Conservation (phyloP, 2,797 vertebrate species). For the Spinus olivaceus region DNA sequence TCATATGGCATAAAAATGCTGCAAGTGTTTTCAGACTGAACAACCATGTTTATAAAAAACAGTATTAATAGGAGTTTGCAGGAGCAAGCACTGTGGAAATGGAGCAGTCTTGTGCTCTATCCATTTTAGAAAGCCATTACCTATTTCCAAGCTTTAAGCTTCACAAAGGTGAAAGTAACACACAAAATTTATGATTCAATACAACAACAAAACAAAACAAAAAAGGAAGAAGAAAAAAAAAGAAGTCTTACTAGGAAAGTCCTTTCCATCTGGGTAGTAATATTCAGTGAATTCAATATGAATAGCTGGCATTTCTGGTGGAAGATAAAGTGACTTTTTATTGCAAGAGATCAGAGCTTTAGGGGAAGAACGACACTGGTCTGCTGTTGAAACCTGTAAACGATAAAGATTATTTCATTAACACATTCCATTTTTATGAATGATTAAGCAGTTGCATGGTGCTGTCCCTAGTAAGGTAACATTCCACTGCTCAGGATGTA, state of each 20-base stretch:
- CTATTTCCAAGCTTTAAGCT: neutral
- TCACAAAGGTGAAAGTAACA: neutral
- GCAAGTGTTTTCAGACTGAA: neutral
- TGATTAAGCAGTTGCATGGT: neutral
- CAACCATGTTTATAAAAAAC: neutral
- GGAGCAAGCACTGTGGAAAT: neutral
- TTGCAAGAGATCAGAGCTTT: slow-evolving; percentile 98
- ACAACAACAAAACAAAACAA: too few species aligned
- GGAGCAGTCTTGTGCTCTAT: neutral
- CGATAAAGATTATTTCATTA: neutral
- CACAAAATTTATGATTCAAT: neutral
- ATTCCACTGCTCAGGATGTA: neutral
- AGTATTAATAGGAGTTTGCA: neutral
- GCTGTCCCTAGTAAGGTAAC: neutral
- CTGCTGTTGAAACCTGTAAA: slow-evolving; percentile 93
- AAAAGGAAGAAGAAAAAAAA: too few species aligned
- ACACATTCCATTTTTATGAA: neutral
- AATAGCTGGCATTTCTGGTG: slow-evolving; percentile 96
- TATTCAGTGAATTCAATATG: slow-evolving; percentile 98
- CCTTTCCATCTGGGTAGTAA: slow-evolving; percentile 96
- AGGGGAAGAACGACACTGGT: slow-evolving; percentile 92
- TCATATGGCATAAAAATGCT: neutral
- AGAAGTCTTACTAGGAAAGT: slow-evolving; percentile 88
- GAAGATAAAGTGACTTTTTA: slow-evolving; percentile 97
- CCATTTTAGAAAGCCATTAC: neutral